A percentile compares a stretch with the other conserved stretches of the same genome.
Evolutionary conservation across 2,113 vertebrate genomes (phyloP).

Genomic region (Rhinogobius similis): DNA sequence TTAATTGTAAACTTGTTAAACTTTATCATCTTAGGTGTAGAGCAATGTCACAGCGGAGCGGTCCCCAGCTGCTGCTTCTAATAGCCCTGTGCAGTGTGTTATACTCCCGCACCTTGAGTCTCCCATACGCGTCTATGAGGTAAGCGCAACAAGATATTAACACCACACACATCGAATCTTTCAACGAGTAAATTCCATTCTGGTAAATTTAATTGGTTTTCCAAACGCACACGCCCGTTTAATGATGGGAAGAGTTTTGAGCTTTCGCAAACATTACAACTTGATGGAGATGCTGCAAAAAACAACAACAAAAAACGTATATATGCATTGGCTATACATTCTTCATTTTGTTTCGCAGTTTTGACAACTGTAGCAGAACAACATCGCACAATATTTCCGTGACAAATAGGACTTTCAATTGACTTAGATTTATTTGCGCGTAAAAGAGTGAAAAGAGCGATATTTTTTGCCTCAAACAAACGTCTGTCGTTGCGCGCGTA

Average conservation of each 20-base stretch:
- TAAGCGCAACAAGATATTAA: constrained; percentile 59
- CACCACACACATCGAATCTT: not conserved
- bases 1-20: constrained; percentile 15
- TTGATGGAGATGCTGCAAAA: not conserved
- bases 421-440: not conserved
- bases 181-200: too few species aligned
- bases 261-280: not conserved
- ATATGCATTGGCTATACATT: not conserved
- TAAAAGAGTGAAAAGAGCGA: constrained; percentile 1
- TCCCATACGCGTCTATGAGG: constrained; percentile 85
- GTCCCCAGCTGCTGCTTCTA: constrained; percentile 83
- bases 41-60: constrained; percentile 85
- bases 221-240: not conserved
- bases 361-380: not conserved
- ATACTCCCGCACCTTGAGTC: constrained; percentile 81
- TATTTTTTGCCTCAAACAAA: not conserved
- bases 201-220: too few species aligned
- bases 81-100: constrained; percentile 83
- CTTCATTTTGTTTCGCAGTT: not conserved
- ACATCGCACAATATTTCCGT: not conserved
- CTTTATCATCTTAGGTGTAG: constrained; percentile 60
- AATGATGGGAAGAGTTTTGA: not conserved
- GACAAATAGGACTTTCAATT: not conserved
- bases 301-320: too few species aligned
- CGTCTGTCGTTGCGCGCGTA: not conserved